Conservation (phyloP, 2,888 invertebrate species). For the Sinohyriopsis cumingii region DNA sequence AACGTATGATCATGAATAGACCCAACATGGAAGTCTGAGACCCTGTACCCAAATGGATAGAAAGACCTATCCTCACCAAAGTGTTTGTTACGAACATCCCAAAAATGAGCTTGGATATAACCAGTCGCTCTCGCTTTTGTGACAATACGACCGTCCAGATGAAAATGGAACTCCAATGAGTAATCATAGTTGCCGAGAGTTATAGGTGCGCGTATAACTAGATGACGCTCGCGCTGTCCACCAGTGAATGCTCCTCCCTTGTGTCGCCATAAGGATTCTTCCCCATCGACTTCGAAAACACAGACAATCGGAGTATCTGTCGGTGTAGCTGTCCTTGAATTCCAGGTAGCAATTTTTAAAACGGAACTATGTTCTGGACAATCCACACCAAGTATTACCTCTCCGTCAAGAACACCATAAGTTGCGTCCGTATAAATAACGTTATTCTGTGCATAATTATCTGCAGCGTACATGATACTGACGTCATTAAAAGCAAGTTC, state of each 20-base stretch:
- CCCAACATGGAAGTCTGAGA: constrained; percentile 33
- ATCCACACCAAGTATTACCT: constrained; percentile 40
- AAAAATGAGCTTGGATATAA: constrained; percentile 34
- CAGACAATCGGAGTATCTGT: constrained; percentile 27
- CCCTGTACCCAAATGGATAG: constrained; percentile 37
- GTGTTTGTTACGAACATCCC: constrained; percentile 24
- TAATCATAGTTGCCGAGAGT: constrained; percentile 53
- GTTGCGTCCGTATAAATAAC: constrained; percentile 30
- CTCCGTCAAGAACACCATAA: constrained; percentile 31
- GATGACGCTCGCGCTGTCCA: constrained; percentile 36
- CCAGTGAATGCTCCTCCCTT: constrained; percentile 14
- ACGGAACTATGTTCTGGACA: constrained; percentile 45
- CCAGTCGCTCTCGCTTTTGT: constrained; percentile 36
- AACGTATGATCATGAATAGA: constrained; percentile 47
- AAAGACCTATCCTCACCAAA: constrained; percentile 11
- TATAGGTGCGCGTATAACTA: constrained; percentile 39
- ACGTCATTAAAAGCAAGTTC: constrained; percentile 53
- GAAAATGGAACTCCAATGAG: constrained; percentile 40
- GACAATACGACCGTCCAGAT: constrained; percentile 40
- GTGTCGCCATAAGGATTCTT: constrained; percentile 43
- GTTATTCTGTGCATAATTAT: constrained; percentile 32
- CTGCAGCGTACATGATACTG: constrained; percentile 41
- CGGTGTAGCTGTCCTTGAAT: constrained; percentile 1
- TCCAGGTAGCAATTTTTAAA: constrained; percentile 29
- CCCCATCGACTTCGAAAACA: constrained; percentile 48